Evolutionary conservation across 2,113 vertebrate species (phyloP).

Genomic region (Equus przewalskii): DNA sequence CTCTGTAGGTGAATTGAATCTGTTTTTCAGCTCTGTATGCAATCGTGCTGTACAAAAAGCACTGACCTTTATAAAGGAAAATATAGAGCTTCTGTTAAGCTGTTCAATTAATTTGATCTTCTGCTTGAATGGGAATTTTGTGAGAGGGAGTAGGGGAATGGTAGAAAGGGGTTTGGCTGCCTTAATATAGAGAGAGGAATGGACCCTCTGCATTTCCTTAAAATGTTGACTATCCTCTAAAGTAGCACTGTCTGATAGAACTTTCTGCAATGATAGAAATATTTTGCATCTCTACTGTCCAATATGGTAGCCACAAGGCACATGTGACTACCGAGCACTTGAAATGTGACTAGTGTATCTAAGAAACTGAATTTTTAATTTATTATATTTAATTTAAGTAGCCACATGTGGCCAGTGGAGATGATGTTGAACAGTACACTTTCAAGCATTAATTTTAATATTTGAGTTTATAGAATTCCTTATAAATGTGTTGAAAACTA

Average conservation of each 20-base stretch:
- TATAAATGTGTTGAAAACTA: slow-evolving; percentile 34
- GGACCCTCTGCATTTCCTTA: background rate
- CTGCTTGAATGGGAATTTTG: background rate
- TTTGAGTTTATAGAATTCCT: background rate
- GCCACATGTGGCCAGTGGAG: background rate
- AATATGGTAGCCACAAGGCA: background rate
- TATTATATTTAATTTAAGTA: slow-evolving; percentile 46
- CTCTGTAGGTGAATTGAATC: slow-evolving; percentile 54
- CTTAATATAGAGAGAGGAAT: background rate
- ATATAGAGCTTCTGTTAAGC: background rate
- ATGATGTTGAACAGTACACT: background rate
- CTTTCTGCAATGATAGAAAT: background rate
- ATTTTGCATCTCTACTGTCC: background rate
- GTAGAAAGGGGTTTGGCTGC: background rate
- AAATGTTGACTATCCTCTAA: background rate
- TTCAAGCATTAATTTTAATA: background rate
- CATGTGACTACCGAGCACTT: background rate
- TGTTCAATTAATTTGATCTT: background rate
- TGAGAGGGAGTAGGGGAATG: background rate
- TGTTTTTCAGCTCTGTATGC: slow-evolving; percentile 70
- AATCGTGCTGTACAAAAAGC: slow-evolving; percentile 33
- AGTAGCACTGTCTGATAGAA: background rate
- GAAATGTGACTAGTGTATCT: background rate
- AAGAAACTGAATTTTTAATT: background rate
- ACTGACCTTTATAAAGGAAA: slow-evolving; percentile 56